Evolutionary conservation across 2,888 invertebrate species (phyloP), one percentile per base, ranked within the genome.

Genomic region (Cephus pygmeus): DNA sequence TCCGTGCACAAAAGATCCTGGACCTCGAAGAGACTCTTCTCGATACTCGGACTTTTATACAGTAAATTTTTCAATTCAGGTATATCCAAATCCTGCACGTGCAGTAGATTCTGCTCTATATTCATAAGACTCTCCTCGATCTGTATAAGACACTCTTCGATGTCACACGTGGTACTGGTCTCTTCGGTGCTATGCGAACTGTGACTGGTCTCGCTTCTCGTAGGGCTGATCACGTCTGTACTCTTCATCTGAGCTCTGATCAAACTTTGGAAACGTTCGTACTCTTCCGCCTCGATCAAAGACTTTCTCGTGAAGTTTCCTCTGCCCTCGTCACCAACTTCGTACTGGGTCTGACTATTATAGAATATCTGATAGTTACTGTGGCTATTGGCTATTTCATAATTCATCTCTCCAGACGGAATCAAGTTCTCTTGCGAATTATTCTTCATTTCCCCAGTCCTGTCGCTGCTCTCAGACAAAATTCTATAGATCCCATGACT

Each of bases 101-200:
- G 89, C 4, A 88, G 82, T 3, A 90, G 81, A 81, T 89, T 89
- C 76, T 89, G 87, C 68, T 89, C 89, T 33, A 89, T 89, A 75
- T 88, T 89, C 31, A 88, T 73, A 6, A 90, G 85, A 69, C 90
- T 89, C 79, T 90, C 87, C 75, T 90, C 89, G 71, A 90, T 90
- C 75, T 90, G 87, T 4, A 90, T 87, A 75, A 89, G 84, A 75
- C 88, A 89, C 76, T 89, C 87, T 73, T 89, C 89, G 23, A 89
- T 90, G 73, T 90, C 89, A 69, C 84, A 87, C 4, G 79, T 81
- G 6, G 84, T 83, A 77, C 82, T 82, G 15, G 81, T 83, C 40
- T 82, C 83, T 40, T 84, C 83, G n/a, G 82, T 84, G 35, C 81
- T 84, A 34, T 77, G 82, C 11, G 83, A 83, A 71, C 79, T 82